Evolutionary conservation across 1,140 invertebrate genomes (phyloP).

Genomic region (Rhizoglyphus robini): DNA sequence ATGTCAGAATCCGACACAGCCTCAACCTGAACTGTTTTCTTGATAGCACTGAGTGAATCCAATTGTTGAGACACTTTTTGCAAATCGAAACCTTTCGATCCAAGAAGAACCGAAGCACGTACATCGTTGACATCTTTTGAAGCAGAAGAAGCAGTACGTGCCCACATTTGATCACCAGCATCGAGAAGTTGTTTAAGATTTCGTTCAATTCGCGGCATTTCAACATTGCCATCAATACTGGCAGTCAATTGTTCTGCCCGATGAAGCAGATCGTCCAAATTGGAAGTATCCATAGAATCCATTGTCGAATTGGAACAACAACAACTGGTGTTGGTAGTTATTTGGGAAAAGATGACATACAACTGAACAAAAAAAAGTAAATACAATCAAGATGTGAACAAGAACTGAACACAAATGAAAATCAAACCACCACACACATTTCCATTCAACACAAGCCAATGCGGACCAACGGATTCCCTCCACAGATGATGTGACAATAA

Average conservation of each 20-base stretch:
- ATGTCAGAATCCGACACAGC: constrained; percentile 79
- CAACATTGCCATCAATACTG: constrained; percentile 65
- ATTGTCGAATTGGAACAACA: background rate
- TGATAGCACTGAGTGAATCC: constrained; percentile 59
- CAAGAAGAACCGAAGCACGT: constrained; percentile 81
- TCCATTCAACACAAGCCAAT: no score
- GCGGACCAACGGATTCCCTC: no score
- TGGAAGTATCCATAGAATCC: constrained; percentile 15
- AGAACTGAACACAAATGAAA: no score
- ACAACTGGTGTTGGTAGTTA: no score
- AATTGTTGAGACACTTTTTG: constrained; percentile 81
- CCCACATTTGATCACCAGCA: constrained; percentile 75
- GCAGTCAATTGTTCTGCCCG: constrained; percentile 78
- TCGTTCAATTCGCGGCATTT: constrained; percentile 60
- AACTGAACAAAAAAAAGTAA: no score
- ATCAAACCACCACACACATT: no score
- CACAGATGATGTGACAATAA: no score
- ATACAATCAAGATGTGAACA: no score
- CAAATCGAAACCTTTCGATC: constrained; percentile 77
- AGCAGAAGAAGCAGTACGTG: constrained; percentile 55
- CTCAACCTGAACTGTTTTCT: constrained; percentile 48
- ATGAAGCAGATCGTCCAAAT: constrained; percentile 66
- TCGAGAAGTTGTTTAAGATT: constrained; percentile 79
- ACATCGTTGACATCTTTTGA: constrained; percentile 56
- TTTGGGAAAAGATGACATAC: no score